Evolutionary conservation across 92 coral and sea anemone species (phyloP).

Genomic region (Nematostella vectensis): DNA sequence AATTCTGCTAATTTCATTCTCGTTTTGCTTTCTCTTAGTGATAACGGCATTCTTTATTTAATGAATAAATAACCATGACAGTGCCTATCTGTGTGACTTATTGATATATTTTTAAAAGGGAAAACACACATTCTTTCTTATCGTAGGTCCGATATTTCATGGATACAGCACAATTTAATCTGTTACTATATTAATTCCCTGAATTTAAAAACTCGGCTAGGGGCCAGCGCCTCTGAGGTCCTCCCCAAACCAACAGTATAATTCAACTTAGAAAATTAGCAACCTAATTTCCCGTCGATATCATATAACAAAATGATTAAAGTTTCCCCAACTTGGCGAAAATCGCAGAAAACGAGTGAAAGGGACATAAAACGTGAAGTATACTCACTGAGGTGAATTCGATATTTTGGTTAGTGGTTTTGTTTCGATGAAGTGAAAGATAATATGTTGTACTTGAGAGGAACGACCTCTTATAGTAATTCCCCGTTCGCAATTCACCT

Average conservation of each 20-base stretch:
- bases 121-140: neutral
- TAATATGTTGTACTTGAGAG: neutral
- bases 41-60: constrained; percentile 6
- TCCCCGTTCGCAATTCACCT: no score
- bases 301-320: no score
- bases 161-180: neutral
- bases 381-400: neutral
- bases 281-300: neutral
- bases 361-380: no score
- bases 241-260: no score
- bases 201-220: neutral
- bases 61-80: neutral
- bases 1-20: no score
- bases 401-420: neutral
- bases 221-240: no score
- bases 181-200: neutral
- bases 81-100: constrained; percentile 1
- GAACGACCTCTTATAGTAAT: no score
- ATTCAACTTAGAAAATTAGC: neutral
- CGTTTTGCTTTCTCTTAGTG: neutral
- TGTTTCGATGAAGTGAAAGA: neutral
- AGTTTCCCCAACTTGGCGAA: no score
- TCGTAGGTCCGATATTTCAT: neutral
- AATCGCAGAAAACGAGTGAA: no score
- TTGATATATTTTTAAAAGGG: constrained; percentile 1